phyloP scores from a whole-genome alignment of 1,140 invertebrate genomes.

The Phymastichus coffea region DNA sequence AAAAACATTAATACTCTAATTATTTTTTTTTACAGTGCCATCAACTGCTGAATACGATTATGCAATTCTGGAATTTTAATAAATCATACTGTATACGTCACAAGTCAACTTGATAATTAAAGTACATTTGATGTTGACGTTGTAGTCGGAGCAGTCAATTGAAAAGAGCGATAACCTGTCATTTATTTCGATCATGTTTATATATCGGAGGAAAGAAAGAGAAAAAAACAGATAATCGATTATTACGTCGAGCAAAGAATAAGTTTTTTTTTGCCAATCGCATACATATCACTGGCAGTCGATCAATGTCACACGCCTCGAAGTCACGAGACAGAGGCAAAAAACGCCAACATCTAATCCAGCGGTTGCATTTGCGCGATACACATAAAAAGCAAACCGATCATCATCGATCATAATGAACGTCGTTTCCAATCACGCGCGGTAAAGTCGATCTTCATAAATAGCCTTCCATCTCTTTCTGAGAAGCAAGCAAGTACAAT shows the following conservation, averaged over 20 bases:
- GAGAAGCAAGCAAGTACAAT: too few relatives aligned
- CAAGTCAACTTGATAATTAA: too few relatives aligned
- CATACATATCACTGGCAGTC: slow-evolving; percentile 11
- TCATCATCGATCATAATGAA: slow-evolving; percentile 17
- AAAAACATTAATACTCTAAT: too few relatives aligned
- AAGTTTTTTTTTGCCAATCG: neutral
- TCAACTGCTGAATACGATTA: too few relatives aligned
- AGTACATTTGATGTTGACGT: too few relatives aligned
- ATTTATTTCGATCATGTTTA: slow-evolving; percentile 15
- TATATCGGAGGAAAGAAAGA: too few relatives aligned
- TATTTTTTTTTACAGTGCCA: too few relatives aligned
- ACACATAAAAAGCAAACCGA: neutral
- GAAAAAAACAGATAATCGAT: slow-evolving; percentile 13
- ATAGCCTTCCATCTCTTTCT: too few relatives aligned
- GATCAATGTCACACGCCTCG: slow-evolving; percentile 22
- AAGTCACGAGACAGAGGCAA: neutral
- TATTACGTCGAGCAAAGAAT: slow-evolving; percentile 8
- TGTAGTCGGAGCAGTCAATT: neutral
- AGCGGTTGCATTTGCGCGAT: slow-evolving; percentile 9
- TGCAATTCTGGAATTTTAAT: too few relatives aligned
- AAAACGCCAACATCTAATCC: slow-evolving; percentile 21
- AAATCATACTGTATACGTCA: too few relatives aligned
- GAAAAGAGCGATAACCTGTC: slow-evolving; percentile 1
- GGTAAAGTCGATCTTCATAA: too few relatives aligned
- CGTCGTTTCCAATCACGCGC: too few relatives aligned